Percentiles rank a stretch among this genome's conserved stretches.
These are phyloP conservation scores for Ferdinandea cuprea DNA, from an alignment of 2,888 invertebrate species.

Conservation along the genomic window DNA sequence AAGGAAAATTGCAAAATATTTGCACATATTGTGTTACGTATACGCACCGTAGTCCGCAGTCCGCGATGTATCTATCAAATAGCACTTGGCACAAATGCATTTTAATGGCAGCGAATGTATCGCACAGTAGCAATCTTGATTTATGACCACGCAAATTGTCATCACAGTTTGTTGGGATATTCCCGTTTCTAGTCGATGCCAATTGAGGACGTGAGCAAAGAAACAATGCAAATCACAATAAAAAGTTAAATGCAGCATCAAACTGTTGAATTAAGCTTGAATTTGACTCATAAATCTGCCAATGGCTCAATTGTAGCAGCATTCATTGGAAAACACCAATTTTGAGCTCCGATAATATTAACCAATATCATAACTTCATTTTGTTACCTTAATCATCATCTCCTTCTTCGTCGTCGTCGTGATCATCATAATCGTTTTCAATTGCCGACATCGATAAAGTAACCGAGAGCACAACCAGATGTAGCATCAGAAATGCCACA, in stretches of 20 bases:
- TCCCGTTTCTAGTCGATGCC: constrained; percentile 44
- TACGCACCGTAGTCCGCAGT: constrained; percentile 32
- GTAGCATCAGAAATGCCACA: constrained; percentile 5
- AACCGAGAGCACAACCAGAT: neutral
- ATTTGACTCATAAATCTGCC: too few relatives aligned
- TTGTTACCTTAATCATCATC: constrained; percentile 10
- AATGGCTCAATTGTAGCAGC: too few relatives aligned
- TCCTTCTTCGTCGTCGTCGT: neutral
- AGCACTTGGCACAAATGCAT: constrained; percentile 64
- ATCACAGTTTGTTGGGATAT: constrained; percentile 51
- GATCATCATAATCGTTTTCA: constrained; percentile 1
- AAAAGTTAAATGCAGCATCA: constrained; percentile 4
- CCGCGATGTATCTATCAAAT: constrained; percentile 52
- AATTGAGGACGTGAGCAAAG: constrained; percentile 9
- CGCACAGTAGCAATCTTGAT: constrained; percentile 57
- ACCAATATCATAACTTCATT: too few relatives aligned
- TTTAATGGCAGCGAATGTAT: constrained; percentile 53
- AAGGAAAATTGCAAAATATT: constrained; percentile 37
- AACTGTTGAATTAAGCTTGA: too few relatives aligned
- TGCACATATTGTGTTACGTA: constrained; percentile 50
- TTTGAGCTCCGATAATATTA: too few relatives aligned
- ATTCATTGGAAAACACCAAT: too few relatives aligned
- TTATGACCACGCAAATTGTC: constrained; percentile 64
- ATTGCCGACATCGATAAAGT: neutral
- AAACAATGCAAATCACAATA: constrained; percentile 1